Base-by-base conservation (phyloP, 2,797 vertebrate genomes). In the Paratrypauchen microcephalus region DNA sequence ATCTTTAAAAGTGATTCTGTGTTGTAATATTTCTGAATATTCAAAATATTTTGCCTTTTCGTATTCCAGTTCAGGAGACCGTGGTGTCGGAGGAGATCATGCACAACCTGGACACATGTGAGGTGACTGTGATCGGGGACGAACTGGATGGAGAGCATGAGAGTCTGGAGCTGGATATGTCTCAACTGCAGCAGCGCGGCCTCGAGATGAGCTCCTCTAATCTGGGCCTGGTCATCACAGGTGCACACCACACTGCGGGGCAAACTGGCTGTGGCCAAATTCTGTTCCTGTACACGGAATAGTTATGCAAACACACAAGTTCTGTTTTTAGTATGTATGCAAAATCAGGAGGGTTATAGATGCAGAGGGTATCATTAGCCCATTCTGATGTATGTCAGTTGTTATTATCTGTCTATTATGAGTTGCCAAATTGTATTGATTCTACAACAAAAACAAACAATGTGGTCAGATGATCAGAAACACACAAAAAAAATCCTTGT, bases 1-100 rank as follows among this genome's bases (percentile, higher is more conserved):
- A 13, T 13, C 3, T 41, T 41, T 2, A 50, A 50, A 50, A n/a
- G 48, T 8, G 1, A 2, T n/a, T 50, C 7, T 9, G 19, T 52
- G 19, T 52, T 52, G 19, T 52, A n/a, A 9, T 52, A 21, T 21
- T 52, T 52, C 19, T 52, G 21, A 23, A 55, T 12, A 2, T 45
- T 41, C 5, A 26, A 4, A 57, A 28, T 28, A 26, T 5, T 16
- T 69, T 59, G 30, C 39, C 19, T 28, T 0, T 41, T 73, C 12
- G 65, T 70, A 11, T 41, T 71, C 73, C 86, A 99, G 98, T 98
- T 24, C 97, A 99, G 96, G 97, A 99, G 76, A 96, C 96, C 0
- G 92, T 99, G 83, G 97, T 99, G 63, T 99, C 98, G 0, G 98
- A 99, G 77, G 98, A 99, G 92, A 97, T 99, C 71, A 96, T 98